A percentile compares a stretch with the other conserved stretches of the same genome.
These are phyloP conservation scores for Anguilla obscura DNA, from an alignment of 2,797 vertebrate genomes.

Conservation along the genomic window DNA sequence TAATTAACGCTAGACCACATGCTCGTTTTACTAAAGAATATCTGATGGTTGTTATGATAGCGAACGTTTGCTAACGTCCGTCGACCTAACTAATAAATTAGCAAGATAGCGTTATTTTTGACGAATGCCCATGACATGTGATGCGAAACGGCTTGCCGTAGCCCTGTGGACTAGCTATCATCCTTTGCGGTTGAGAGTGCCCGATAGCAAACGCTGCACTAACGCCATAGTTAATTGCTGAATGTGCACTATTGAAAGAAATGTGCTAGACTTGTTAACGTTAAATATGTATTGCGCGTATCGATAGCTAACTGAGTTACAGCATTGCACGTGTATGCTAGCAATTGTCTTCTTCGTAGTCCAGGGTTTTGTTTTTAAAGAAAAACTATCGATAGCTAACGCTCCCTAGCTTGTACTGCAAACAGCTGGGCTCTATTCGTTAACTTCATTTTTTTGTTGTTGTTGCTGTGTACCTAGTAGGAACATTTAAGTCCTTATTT, in stretches of 20 bases:
- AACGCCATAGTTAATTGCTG: neutral
- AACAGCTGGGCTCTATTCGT: no score
- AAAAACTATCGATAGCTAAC: no score
- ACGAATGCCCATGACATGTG: neutral
- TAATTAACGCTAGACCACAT: neutral
- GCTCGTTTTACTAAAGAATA: neutral
- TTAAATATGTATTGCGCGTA: no score
- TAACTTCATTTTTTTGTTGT: no score
- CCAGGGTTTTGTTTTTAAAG: neutral
- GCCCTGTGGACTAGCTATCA: neutral
- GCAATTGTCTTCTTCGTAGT: neutral
- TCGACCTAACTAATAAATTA: neutral
- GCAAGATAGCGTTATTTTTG: neutral
- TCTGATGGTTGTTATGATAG: neutral
- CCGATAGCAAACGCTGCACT: neutral
- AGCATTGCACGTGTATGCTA: neutral
- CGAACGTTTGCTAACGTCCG: neutral
- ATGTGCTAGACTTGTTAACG: no score
- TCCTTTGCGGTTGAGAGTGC: neutral
- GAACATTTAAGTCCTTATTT: no score
- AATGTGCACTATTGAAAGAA: no score
- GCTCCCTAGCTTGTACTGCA: neutral
- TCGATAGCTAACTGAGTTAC: neutral
- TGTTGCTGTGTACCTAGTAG: no score
- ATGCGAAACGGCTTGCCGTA: neutral